Conservation (phyloP, 2,113 vertebrate species). For the Bos javanicus region DNA sequence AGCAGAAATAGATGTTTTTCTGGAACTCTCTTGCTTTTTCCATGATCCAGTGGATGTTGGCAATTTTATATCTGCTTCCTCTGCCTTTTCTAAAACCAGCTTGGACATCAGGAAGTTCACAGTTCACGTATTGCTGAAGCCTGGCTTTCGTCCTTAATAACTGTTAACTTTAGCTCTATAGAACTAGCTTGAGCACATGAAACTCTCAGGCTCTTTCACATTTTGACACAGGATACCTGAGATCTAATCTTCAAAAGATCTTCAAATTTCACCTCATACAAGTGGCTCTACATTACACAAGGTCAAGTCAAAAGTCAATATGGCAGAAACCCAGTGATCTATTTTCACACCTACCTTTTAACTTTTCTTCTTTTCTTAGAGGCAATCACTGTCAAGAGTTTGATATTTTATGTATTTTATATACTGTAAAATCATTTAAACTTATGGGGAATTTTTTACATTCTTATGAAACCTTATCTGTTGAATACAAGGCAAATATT, state of each 20-base stretch:
- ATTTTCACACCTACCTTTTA: background rate
- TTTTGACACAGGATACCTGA: background rate
- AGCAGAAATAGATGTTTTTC: too few relatives aligned
- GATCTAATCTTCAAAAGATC: background rate
- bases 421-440: background rate
- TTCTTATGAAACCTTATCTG: background rate
- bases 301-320: background rate
- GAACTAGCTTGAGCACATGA: background rate
- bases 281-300: background rate
- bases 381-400: background rate
- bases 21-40: too few relatives aligned
- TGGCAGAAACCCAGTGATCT: background rate
- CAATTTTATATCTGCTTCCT: too few relatives aligned
- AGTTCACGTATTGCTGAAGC: too few relatives aligned
- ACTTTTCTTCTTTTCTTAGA: background rate
- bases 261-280: background rate
- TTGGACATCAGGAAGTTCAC: too few relatives aligned
- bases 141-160: background rate
- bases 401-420: background rate
- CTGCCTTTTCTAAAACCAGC: too few relatives aligned
- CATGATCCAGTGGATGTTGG: too few relatives aligned
- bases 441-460: background rate
- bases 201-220: background rate
- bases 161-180: background rate
- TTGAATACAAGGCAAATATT: background rate